Evolutionary conservation across 1,140 invertebrate genomes (phyloP).

Genomic region (Drosophila lowei): DNA sequence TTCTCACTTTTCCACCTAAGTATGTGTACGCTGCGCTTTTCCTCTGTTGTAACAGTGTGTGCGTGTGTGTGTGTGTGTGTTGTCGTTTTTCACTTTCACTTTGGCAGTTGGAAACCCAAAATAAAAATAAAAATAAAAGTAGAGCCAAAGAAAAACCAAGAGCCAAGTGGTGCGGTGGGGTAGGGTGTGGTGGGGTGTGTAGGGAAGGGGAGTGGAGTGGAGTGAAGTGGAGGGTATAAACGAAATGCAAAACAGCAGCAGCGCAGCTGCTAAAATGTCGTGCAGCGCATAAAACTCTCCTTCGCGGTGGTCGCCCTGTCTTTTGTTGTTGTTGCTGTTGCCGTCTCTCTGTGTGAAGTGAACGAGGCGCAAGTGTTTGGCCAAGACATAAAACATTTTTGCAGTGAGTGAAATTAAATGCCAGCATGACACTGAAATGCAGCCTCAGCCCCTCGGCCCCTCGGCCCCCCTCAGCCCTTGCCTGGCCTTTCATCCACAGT

Average conservation of each 20-base stretch:
- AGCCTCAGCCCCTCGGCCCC: conserved; percentile 12
- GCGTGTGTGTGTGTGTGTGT: conserved; percentile 28
- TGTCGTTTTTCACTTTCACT: conserved; percentile 67
- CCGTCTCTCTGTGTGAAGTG: conserved; percentile 6
- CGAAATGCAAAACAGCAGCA: conserved; percentile 61
- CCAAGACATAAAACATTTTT: conserved; percentile 80
- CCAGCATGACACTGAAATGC: conserved; percentile 79
- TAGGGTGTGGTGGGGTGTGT: not conserved
- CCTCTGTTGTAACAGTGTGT: not conserved
- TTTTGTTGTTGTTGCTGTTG: too few relatives aligned
- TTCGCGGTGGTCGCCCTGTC: conserved; percentile 5
- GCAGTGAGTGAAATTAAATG: conserved; percentile 80
- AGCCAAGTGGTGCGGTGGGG: not conserved
- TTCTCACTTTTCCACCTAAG: not conserved
- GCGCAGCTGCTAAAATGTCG: conserved; percentile 72
- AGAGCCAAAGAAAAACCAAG: not conserved
- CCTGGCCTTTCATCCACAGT: too few relatives aligned
- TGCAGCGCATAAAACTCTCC: conserved; percentile 64
- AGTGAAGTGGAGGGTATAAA: conserved; percentile 2
- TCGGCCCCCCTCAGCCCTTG: not conserved
- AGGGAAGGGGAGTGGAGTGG: not conserved
- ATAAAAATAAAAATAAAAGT: conserved; percentile 14
- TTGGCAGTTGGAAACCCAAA: conserved; percentile 44
- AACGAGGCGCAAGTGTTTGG: conserved; percentile 64
- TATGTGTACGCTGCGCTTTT: too few relatives aligned